Conservation (phyloP, 2,797 vertebrate genomes). For the Distichodus sexfasciatus region DNA sequence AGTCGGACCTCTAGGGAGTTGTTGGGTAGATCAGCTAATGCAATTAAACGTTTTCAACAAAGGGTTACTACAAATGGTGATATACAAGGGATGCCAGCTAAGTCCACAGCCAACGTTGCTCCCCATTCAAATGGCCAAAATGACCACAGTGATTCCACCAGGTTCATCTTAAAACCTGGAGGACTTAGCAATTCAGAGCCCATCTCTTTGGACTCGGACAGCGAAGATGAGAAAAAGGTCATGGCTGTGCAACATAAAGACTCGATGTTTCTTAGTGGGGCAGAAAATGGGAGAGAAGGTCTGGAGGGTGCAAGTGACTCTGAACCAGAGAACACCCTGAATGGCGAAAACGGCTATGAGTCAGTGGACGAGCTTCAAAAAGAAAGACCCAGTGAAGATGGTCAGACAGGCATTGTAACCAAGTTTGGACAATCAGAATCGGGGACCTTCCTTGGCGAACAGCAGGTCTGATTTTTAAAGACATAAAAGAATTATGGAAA, state of each 20-base stretch:
- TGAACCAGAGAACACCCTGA: slow-evolving; percentile 78
- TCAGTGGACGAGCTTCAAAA: slow-evolving; percentile 62
- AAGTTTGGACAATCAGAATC: slow-evolving; percentile 83
- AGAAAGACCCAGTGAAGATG: slow-evolving; percentile 81
- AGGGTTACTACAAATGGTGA: slow-evolving; percentile 54
- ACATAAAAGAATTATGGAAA: slow-evolving; percentile 41
- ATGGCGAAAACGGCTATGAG: slow-evolving; percentile 82
- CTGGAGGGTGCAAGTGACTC: slow-evolving; percentile 76
- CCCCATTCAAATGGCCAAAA: slow-evolving; percentile 54
- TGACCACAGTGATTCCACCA: slow-evolving; percentile 80
- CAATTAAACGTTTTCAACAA: slow-evolving; percentile 55
- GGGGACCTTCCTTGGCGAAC: slow-evolving; percentile 80
- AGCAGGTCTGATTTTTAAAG: slow-evolving; percentile 78
- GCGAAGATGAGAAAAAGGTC: slow-evolving; percentile 63
- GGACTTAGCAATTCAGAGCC: slow-evolving; percentile 67
- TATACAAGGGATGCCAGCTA: slow-evolving; percentile 18
- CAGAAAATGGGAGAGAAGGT: slow-evolving; percentile 43
- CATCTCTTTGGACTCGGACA: slow-evolving; percentile 75
- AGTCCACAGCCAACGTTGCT: slow-evolving; percentile 19
- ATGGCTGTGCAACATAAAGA: slow-evolving; percentile 40
- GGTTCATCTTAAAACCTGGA: slow-evolving; percentile 75
- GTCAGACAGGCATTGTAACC: slow-evolving; percentile 73
- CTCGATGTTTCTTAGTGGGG: slow-evolving; percentile 15
- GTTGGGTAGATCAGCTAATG: slow-evolving; percentile 83
- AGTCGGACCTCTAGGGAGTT: slow-evolving; percentile 81